These are phyloP conservation scores for Rhinoptilus africanus DNA, from an alignment of 2,113 vertebrate genomes.

Conservation along the genomic window DNA sequence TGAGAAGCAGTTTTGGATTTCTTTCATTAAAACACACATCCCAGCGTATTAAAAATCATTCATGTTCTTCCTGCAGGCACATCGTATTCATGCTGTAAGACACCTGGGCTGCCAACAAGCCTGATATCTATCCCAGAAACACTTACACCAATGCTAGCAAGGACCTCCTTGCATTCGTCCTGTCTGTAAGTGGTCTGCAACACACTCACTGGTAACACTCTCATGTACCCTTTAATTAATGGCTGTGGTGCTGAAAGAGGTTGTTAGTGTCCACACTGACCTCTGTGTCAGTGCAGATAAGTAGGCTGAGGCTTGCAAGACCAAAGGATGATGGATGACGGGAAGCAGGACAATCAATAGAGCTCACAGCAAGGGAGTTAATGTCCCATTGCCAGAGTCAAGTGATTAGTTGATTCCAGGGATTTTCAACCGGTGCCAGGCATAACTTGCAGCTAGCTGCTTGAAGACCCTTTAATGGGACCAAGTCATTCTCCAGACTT, in stretches of 20 bases:
- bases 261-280: not conserved
- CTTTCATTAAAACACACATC: not conserved
- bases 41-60: not conserved
- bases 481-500: not conserved
- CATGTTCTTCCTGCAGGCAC: not conserved
- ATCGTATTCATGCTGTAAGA: not conserved
- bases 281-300: not conserved
- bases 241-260: not conserved
- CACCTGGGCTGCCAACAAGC: not conserved
- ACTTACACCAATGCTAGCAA: not conserved
- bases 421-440: not conserved
- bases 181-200: not conserved
- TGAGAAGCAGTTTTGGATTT: not conserved
- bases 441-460: not conserved
- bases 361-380: not conserved
- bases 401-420: not conserved
- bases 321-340: not conserved
- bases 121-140: not conserved
- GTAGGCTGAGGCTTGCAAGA: not conserved
- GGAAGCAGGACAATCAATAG: not conserved
- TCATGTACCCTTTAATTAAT: not conserved
- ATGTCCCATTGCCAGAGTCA: not conserved
- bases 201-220: not conserved
- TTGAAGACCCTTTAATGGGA: not conserved
- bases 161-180: not conserved